phyloP scores from a whole-genome alignment of 1,140 invertebrate species.

The Thrips palmi region DNA sequence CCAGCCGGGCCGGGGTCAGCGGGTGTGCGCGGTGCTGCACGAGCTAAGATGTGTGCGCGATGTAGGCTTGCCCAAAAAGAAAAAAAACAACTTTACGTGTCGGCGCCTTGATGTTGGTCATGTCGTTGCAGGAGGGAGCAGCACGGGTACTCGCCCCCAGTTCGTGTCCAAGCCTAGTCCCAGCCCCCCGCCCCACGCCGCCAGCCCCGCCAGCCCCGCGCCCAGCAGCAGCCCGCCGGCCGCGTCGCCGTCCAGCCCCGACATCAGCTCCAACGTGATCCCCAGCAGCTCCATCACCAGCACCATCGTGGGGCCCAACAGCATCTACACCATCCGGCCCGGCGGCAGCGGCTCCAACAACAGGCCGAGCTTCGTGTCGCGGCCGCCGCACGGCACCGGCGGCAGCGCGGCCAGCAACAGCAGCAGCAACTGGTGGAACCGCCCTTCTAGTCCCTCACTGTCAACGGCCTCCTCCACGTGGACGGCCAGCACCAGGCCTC shows the following conservation, averaged over 20 bases:
- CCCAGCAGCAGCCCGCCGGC: background rate
- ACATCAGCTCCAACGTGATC: no score
- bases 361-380: conserved; percentile 16
- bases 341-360: conserved; percentile 9
- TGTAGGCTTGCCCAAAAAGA: no score
- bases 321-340: no score
- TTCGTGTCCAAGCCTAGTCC: conserved; percentile 18
- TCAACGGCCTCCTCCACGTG: conserved; percentile 15
- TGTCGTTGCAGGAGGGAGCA: conserved; percentile 20
- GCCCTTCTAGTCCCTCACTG: conserved; percentile 12
- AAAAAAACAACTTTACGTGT: no score
- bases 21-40: no score
- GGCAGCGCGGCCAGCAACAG: conserved; percentile 3
- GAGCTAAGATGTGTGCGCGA: no score
- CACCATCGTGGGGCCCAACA: no score
- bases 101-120: conserved; percentile 19
- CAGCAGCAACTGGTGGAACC: conserved; percentile 12
- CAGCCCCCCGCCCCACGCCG: conserved; percentile 22
- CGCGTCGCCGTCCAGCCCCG: conserved; percentile 9
- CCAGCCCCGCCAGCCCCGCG: conserved; percentile 15
- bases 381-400: conserved; percentile 17
- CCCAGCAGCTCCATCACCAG: no score
- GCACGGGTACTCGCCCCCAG: no score
- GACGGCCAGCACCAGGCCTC: conserved; percentile 10
- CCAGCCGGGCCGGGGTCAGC: no score